Evolutionary conservation across 2,113 vertebrate species (phyloP).

Genomic region (Ceyx margarethae): DNA sequence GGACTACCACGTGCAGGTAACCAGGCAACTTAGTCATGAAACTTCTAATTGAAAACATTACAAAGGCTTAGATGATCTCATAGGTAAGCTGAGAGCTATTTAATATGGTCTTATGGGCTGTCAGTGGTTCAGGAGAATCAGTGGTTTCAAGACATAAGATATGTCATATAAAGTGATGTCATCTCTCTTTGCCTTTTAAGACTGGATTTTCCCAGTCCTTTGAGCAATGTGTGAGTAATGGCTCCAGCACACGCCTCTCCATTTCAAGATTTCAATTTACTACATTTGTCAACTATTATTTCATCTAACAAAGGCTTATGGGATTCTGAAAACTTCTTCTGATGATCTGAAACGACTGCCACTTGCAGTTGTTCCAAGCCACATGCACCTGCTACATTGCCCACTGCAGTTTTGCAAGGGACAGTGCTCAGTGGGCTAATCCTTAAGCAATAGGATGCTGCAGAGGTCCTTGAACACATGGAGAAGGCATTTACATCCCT

Average conservation of each 20-base stretch:
- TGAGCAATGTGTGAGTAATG: neutral
- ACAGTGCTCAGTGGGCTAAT: neutral
- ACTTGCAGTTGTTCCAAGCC: neutral
- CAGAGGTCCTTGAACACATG: neutral
- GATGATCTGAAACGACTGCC: neutral
- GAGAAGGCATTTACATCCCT: neutral
- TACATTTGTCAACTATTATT: neutral
- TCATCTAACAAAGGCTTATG: rapidly evolving
- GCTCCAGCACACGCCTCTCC: neutral
- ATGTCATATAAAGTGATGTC: neutral
- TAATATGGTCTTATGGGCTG: neutral
- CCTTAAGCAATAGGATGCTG: neutral
- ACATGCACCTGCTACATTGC: neutral
- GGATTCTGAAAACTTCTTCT: neutral
- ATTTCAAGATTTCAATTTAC: neutral
- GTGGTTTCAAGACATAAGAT: neutral
- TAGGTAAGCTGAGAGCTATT: neutral
- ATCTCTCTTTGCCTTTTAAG: neutral
- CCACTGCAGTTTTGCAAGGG: neutral
- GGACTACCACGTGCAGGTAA: neutral
- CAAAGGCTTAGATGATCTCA: neutral
- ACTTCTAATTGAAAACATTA: neutral
- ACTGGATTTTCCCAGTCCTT: neutral
- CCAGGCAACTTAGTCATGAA: neutral
- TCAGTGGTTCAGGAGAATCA: neutral